Conservation (phyloP, 2,113 vertebrate species). For the Myotis brandtii region DNA sequence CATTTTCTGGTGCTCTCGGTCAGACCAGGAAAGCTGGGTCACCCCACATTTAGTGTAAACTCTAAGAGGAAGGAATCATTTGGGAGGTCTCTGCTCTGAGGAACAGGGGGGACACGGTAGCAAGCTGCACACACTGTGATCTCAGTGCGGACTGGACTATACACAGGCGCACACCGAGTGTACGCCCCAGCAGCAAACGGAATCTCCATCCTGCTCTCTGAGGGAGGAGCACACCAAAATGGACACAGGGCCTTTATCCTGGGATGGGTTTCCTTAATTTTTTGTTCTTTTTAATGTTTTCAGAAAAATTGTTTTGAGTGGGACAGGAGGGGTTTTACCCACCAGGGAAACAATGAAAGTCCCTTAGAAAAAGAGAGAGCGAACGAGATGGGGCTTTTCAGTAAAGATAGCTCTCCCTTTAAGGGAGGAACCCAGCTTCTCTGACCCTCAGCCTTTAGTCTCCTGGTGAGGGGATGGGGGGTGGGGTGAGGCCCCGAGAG, state of each 20-base stretch:
- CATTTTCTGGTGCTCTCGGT: not conserved
- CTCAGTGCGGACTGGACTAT: fast-evolving
- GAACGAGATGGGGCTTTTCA: fast-evolving
- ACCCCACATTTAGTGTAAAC: not conserved
- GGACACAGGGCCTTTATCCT: not conserved
- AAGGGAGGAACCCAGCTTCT: not conserved
- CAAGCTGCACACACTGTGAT: fast-evolving
- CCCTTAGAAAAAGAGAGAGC: not conserved
- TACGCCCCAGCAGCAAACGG: fast-evolving
- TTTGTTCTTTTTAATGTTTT: not conserved
- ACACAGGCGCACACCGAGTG: fast-evolving
- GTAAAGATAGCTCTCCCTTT: not conserved
- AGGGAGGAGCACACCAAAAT: not conserved
- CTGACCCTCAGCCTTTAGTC: not conserved
- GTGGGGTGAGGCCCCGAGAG: not conserved
- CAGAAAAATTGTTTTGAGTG: not conserved
- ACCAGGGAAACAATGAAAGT: not conserved
- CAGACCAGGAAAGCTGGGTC: not conserved
- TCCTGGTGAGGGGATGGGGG: not conserved
- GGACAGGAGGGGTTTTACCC: not conserved
- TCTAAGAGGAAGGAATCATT: not conserved
- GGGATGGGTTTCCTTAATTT: not conserved
- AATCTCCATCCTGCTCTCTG: fast-evolving
- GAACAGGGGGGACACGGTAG: fast-evolving
- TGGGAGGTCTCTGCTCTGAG: not conserved